These are phyloP conservation scores for Papilio protenor DNA, from an alignment of 2,888 invertebrate genomes.

Conservation along the genomic window DNA sequence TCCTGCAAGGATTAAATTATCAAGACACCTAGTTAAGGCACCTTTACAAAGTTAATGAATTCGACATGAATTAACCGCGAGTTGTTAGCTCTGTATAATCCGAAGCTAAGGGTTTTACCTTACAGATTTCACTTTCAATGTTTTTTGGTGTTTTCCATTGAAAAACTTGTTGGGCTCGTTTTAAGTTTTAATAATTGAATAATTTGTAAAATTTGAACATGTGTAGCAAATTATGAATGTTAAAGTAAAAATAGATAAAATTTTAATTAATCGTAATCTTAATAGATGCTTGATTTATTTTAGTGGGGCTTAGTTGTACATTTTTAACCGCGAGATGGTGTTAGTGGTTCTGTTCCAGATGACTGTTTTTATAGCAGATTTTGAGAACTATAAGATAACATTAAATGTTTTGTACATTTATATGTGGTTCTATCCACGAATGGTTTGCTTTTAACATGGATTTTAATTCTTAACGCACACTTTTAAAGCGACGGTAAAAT, in stretches of 20 bases:
- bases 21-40: conserved; percentile 83
- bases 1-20: conserved; percentile 83
- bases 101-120: conserved; percentile 28
- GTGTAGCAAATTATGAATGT: too few relatives aligned
- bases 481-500: conserved; percentile 71
- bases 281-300: not conserved
- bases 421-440: not conserved
- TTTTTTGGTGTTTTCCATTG: not conserved
- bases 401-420: not conserved
- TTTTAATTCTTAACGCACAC: conserved; percentile 3
- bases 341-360: not conserved
- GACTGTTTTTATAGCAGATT: not conserved
- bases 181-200: not conserved
- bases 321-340: conserved; percentile 3
- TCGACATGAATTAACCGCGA: conserved; percentile 77
- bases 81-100: conserved; percentile 49
- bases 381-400: not conserved
- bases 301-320: not conserved
- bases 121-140: not conserved
- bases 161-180: not conserved
- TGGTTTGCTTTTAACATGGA: not conserved
- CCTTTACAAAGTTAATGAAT: conserved; percentile 80
- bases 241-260: too few relatives aligned
- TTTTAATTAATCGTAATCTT: not conserved
- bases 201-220: not conserved